Evolutionary conservation across 30 jellyfish, hydroid and myxozoan genomes (phyloP).

Genomic region (Nemopilema nomurai): DNA sequence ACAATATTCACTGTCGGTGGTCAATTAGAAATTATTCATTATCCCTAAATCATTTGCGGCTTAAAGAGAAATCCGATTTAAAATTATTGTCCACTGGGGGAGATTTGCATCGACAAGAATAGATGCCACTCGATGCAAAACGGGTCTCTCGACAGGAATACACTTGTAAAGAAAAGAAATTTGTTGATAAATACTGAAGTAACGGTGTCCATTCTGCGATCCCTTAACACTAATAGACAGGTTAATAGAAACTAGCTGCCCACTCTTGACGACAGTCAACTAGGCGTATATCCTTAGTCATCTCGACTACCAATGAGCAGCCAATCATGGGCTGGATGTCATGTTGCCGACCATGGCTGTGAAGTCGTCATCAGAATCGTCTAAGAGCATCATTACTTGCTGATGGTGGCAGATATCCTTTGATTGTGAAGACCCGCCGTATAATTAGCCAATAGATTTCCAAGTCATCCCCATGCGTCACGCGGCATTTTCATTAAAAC

Average conservation of each 20-base stretch:
- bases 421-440: neutral
- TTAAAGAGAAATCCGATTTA: constrained; percentile 34
- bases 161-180: too few species aligned
- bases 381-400: neutral
- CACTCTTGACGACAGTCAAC: too few species aligned
- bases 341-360: too few species aligned
- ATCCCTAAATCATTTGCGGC: constrained; percentile 49
- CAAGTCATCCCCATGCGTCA: neutral
- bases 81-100: constrained; percentile 11
- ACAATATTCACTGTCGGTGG: constrained; percentile 44
- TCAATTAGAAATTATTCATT: constrained; percentile 27
- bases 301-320: too few species aligned
- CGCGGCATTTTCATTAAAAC: neutral
- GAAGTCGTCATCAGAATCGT: neutral
- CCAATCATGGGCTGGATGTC: too few species aligned
- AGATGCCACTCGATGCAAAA: neutral
- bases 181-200: too few species aligned
- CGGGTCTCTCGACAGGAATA: neutral
- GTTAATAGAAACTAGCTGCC: neutral
- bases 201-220: neutral
- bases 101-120: constrained; percentile 8
- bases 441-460: neutral
- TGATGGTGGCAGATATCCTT: neutral
- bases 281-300: too few species aligned
- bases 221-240: neutral